phyloP scores from a whole-genome alignment of 2,888 invertebrate genomes.

The Drosophila pseudotalamancana region DNA sequence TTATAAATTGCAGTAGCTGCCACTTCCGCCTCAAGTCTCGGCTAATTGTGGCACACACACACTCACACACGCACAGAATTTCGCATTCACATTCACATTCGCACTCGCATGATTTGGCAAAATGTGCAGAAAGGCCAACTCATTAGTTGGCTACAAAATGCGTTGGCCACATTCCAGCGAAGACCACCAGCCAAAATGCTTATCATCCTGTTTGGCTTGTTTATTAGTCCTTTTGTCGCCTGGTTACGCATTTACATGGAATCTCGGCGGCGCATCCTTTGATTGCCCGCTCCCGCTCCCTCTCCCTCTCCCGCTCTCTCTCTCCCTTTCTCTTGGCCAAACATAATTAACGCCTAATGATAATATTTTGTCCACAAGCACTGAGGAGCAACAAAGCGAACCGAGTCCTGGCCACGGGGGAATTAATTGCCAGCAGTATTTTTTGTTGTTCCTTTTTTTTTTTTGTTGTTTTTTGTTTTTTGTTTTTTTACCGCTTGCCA shows the following conservation, averaged over 20 bases:
- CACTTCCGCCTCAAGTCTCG: conserved; percentile 37
- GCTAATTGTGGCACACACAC: conserved; percentile 44
- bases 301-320: no score
- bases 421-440: conserved; percentile 2
- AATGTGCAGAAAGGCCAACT: conserved; percentile 12
- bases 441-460: neutral
- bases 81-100: conserved; percentile 7
- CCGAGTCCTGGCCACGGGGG: conserved; percentile 16
- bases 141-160: conserved; percentile 18
- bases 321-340: conserved; percentile 40
- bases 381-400: neutral
- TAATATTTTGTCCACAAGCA: conserved; percentile 51
- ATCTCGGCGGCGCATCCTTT: conserved; percentile 43
- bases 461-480: no score
- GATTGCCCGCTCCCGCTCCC: conserved; percentile 14
- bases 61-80: neutral
- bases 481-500: no score
- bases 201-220: conserved; percentile 44
- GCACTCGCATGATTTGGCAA: conserved; percentile 35
- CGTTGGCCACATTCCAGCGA: conserved; percentile 29
- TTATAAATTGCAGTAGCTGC: conserved; percentile 63
- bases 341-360: conserved; percentile 72
- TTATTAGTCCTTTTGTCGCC: conserved; percentile 52
- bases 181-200: conserved; percentile 49
- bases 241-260: conserved; percentile 48